These are phyloP conservation scores for Heliothis subflexa DNA, from an alignment of 1,140 invertebrate genomes.

Conservation along the genomic window DNA sequence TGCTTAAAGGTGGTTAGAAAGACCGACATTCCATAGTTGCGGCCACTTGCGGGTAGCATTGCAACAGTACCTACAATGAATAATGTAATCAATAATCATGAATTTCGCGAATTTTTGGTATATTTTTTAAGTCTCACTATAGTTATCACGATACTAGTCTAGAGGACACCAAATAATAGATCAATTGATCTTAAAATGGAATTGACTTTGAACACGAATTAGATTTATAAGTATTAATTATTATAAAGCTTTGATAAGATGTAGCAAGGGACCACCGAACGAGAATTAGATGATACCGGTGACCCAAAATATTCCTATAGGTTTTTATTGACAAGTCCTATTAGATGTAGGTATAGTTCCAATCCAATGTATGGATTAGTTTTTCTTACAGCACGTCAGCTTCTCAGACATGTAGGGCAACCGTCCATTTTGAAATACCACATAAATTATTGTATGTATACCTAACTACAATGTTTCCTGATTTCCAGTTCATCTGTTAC, in stretches of 20 bases:
- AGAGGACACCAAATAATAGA: neutral
- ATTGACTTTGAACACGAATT: slow-evolving; percentile 45
- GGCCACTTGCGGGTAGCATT: no score
- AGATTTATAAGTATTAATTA: slow-evolving; percentile 17
- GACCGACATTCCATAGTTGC: no score
- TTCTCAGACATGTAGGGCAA: slow-evolving; percentile 42
- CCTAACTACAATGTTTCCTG: neutral
- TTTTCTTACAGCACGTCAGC: slow-evolving; percentile 11
- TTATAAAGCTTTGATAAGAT: slow-evolving; percentile 31
- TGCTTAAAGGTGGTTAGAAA: no score
- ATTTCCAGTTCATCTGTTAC: neutral
- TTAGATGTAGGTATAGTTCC: slow-evolving; percentile 12
- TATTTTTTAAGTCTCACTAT: no score
- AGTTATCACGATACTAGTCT: neutral
- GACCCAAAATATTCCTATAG: slow-evolving; percentile 15
- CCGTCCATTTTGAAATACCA: slow-evolving; percentile 54
- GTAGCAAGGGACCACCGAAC: slow-evolving; percentile 36
- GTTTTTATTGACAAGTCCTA: slow-evolving; percentile 22
- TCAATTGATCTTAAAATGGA: slow-evolving; percentile 38
- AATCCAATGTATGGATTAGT: slow-evolving; percentile 5
- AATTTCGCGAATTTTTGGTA: no score
- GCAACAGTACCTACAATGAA: no score
- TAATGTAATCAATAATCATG: no score
- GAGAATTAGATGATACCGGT: slow-evolving; percentile 22
- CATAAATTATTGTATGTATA: neutral